Base-by-base conservation (phyloP, 1,140 invertebrate genomes). In the Neodiprion virginianus region DNA sequence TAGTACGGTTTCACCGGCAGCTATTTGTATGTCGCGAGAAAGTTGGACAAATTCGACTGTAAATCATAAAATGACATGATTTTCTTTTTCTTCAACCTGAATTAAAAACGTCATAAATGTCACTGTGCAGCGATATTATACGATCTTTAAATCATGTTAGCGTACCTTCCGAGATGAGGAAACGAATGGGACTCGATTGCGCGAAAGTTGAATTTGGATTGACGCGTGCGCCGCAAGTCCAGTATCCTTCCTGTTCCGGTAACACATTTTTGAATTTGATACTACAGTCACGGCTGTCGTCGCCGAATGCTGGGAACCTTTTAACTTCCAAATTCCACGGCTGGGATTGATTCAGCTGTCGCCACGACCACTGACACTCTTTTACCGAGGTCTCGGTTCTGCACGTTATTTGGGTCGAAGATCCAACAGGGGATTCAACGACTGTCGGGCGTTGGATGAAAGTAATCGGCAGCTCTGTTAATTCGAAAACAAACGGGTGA, bases 361-460 rank as follows among this genome's bases (percentile, higher is more conserved):
- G 83, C 87, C 87, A 88, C 71, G 84, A 85, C 88, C 88, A 88
- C 72, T 88, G 86, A 50, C 88, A 89, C 74, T 88, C 86, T 71
- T 81, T 80, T 11, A 88, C 85, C 12, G 83, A 75, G 28, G 74
- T 80, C 70, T 78, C 81, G 21, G 84, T 83, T 53, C 80, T 79
- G 49, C 88, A 88, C 67, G 82, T 81, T 76, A 89, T 84, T 72
- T 87, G 83, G 17, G 82, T 80, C 28, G 81, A 83, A 12, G 86
- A 85, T 72, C 84, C 86, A 48, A 81, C 80, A 7, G 84, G 79
- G 47, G 82, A 79, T 74, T 88, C 86, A 67, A 87, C 76, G 8
- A 80, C 75, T 49, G 76, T 79, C 14, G 86, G 84, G 11, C 80
- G 72, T 11, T 77, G 53, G 73, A 78, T 77, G 78, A 86, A 86